Conservation (phyloP, 2,888 invertebrate genomes). For the Poecilus cupreus region DNA sequence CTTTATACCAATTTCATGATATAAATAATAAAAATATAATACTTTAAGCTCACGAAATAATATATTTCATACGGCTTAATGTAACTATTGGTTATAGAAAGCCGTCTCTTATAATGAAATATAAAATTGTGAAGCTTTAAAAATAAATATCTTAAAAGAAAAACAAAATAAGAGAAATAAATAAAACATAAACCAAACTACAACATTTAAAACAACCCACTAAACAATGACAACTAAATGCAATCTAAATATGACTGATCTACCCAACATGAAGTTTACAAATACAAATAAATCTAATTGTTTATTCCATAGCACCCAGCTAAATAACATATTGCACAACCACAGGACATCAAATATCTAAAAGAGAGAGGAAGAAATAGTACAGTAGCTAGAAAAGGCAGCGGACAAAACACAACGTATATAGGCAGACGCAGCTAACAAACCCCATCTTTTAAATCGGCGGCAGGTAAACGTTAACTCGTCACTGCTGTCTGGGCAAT, state of each 20-base stretch:
- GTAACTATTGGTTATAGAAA: background rate
- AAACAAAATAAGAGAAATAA: constrained; percentile 19
- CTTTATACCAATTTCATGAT: background rate
- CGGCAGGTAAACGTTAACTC: constrained; percentile 72
- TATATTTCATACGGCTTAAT: too few relatives aligned
- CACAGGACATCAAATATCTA: constrained; percentile 52
- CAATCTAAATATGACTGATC: constrained; percentile 27
- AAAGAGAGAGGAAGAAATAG: constrained; percentile 24
- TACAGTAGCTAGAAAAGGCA: constrained; percentile 32
- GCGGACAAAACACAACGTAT: constrained; percentile 52
- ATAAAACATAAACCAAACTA: constrained; percentile 43
- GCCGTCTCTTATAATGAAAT: background rate
- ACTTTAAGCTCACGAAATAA: too few relatives aligned
- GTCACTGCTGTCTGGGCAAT: constrained; percentile 81
- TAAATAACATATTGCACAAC: constrained; percentile 45
- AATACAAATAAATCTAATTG: constrained; percentile 5
- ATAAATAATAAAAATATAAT: background rate
- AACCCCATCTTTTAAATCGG: constrained; percentile 74
- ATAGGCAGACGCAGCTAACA: constrained; percentile 67
- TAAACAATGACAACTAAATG: constrained; percentile 49
- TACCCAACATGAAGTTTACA: constrained; percentile 5
- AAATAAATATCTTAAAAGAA: background rate
- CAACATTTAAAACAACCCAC: constrained; percentile 36
- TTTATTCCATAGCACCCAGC: constrained; percentile 43
- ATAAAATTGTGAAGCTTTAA: background rate